Evolutionary conservation across 2,797 vertebrate species (phyloP), one percentile per base, ranked within the genome.

Genomic region (Triplophysa bombifrons): DNA sequence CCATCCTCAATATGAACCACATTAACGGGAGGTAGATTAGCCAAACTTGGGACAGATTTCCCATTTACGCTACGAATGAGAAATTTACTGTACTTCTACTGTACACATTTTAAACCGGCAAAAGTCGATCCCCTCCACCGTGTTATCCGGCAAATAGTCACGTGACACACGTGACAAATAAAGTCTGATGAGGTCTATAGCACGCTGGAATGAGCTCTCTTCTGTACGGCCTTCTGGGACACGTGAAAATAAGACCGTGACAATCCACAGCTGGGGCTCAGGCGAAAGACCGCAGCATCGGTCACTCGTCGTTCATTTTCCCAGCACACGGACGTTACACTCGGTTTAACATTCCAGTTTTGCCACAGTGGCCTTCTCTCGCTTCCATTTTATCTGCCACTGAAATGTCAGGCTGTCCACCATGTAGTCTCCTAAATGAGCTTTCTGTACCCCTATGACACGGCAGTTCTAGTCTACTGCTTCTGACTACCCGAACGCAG

Each of bases 321-420:
- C 16, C 53, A 70, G 78, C 72, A 75, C 72, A 66, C 75, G 76
- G 70, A 82, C 82, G 82, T 88, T 68, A 80, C 81, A 80, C 73
- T 74, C 72, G 70, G 76, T 84, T 86, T 69, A 83, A 83, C 81
- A 72, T 74, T 71, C 58, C 80, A 83, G 82, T 80, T 85, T 78
- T 64, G 53, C 78, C 50, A 78, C 73, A 48, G 76, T 77, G 46
- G 73, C 72, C 58, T 53, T 76, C 75, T 80, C 70, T 41, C 34
- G 50, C 66, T 75, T 64, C 66, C 73, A 22, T 81, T 82, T 84
- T 84, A 86, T 86, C 80, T 53, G 68, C 66, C 30, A 74, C 76
- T 84, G 81, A 83, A 84, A 83, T 82, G 85, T 81, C 81, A 80
- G 73, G 61, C 74, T 79, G 69, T 85, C 83, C 82, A 80, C 80